phyloP scores from a whole-genome alignment of 2,797 vertebrate genomes.

The Tamandua tetradactyla region DNA sequence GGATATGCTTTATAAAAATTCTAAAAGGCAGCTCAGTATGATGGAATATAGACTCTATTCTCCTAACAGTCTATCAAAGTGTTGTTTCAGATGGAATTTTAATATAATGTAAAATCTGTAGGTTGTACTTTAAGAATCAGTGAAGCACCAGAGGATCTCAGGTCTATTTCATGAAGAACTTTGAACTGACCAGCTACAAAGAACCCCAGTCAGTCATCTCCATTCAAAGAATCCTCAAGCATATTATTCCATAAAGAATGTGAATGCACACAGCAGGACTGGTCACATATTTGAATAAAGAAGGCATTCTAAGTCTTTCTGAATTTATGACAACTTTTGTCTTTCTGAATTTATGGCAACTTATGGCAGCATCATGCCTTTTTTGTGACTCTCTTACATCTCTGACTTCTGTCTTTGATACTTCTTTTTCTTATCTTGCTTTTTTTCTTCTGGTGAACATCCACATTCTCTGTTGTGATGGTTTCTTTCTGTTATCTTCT shows the following conservation, averaged over 20 bases:
- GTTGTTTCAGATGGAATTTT: background rate
- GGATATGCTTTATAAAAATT: background rate
- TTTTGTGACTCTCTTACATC: background rate
- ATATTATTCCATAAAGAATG: background rate
- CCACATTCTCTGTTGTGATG: background rate
- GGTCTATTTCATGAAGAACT: background rate
- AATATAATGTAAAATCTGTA: background rate
- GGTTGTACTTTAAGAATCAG: background rate
- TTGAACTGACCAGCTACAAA: background rate
- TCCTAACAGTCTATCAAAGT: background rate
- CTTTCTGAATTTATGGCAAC: background rate
- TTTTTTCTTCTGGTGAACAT: background rate
- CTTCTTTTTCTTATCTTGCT: constrained; percentile 30
- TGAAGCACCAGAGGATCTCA: fast-evolving
- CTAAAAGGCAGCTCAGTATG: background rate
- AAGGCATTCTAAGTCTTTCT: background rate
- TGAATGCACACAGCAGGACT: background rate
- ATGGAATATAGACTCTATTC: background rate
- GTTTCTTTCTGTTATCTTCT: constrained; percentile 26
- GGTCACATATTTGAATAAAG: background rate
- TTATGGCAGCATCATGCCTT: background rate
- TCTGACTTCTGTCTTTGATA: background rate
- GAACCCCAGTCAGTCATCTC: background rate
- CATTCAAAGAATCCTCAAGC: background rate
- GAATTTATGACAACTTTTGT: background rate